A percentile compares a stretch with the other conserved stretches of the same genome.
Evolutionary conservation across 2,888 invertebrate species (phyloP).

Genomic region (Carcina quercana): DNA sequence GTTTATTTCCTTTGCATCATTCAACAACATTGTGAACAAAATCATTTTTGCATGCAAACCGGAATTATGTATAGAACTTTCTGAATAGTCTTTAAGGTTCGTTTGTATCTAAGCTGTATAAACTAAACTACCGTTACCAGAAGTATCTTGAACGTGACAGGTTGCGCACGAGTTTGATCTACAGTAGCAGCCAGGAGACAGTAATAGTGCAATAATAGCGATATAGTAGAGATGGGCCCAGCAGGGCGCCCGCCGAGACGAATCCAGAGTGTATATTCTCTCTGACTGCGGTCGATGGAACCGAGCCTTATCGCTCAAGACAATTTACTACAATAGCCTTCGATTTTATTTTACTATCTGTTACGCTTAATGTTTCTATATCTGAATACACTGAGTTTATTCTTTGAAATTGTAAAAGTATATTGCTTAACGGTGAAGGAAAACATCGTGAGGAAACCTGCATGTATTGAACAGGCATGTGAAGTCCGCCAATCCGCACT

Average conservation of each 20-base stretch:
- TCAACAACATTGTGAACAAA: too few relatives aligned
- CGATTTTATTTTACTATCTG: conserved; percentile 16
- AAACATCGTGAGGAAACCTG: too few relatives aligned
- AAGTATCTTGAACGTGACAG: conserved; percentile 34
- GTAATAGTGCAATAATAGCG: conserved; percentile 51
- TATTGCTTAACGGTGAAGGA: too few relatives aligned
- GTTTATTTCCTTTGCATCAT: too few relatives aligned
- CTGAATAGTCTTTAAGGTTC: background rate
- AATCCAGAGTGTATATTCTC: conserved; percentile 29
- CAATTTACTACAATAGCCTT: conserved; percentile 35
- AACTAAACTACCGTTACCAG: conserved; percentile 33
- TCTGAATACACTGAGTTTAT: too few relatives aligned
- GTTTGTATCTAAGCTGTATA: conserved; percentile 20
- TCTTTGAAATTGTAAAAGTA: too few relatives aligned
- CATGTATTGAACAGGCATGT: too few relatives aligned
- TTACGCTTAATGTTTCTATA: background rate
- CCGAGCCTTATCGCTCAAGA: conserved; percentile 27
- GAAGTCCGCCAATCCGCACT: too few relatives aligned
- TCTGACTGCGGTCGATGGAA: conserved; percentile 27
- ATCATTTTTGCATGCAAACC: too few relatives aligned
- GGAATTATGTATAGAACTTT: background rate
- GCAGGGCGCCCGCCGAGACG: conserved; percentile 40
- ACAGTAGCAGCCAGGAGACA: conserved; percentile 49
- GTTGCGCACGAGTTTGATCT: conserved; percentile 48
- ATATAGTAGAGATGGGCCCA: conserved; percentile 50